phyloP scores from a whole-genome alignment of 1,140 invertebrate genomes.

The Pogonognathellus flavescens region DNA sequence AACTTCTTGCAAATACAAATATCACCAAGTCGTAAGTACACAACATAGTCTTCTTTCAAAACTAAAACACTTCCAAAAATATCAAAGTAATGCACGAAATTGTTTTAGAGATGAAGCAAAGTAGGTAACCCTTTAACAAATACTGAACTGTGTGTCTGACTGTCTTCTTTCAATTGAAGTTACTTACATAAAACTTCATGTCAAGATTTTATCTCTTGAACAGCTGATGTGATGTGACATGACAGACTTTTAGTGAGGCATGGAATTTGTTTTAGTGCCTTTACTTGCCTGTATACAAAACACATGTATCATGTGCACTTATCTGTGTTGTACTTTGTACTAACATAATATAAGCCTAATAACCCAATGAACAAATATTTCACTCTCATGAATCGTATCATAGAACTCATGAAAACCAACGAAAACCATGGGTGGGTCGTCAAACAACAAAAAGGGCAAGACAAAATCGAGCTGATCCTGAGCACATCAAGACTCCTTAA shows the following conservation, averaged over 20 bases:
- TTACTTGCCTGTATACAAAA: conserved; percentile 11
- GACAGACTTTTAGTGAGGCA: conserved; percentile 30
- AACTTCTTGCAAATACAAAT: no score
- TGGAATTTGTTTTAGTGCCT: conserved; percentile 32
- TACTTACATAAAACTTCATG: conserved; percentile 24
- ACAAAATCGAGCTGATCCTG: not conserved
- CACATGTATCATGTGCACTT: conserved; percentile 21
- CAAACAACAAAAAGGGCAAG: conserved; percentile 28
- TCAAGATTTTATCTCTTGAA: conserved; percentile 16
- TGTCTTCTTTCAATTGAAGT: not conserved
- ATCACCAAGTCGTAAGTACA: no score
- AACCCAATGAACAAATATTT: conserved; percentile 35
- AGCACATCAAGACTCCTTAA: not conserved
- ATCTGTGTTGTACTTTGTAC: conserved; percentile 3
- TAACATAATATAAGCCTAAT: conserved; percentile 24
- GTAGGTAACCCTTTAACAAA: no score
- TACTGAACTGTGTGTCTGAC: not conserved
- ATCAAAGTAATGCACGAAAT: no score
- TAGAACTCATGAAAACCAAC: conserved; percentile 33
- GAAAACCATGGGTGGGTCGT: conserved; percentile 22
- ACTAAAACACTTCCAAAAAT: no score
- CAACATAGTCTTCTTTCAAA: no score
- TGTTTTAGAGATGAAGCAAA: no score
- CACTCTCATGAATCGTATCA: conserved; percentile 23
- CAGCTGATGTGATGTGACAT: conserved; percentile 47